Base-by-base conservation (phyloP, 2,797 vertebrate species). In the Hirundo rustica region DNA sequence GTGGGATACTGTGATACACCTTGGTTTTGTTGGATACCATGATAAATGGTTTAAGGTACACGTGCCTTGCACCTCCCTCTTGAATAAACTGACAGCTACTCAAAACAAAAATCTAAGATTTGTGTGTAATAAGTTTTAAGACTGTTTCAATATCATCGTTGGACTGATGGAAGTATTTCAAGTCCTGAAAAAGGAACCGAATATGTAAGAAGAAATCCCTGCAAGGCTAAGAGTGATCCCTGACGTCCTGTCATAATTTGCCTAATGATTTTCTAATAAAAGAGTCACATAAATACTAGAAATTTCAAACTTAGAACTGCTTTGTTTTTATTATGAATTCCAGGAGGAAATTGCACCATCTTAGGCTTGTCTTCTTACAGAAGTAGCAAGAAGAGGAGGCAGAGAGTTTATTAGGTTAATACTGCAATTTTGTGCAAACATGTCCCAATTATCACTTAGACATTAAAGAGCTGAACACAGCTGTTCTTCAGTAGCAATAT, bases 1-100 rank as follows among this genome's bases (percentile, higher is more conserved):
- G 55, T 71, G 62, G 17, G 38, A 8, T 30, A 29, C 15, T 0
- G 0, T 70, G 8, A 21, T 44, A 54, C 10, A 21, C 0, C 10
- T 82, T n/a, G 70, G 44, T 72, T 93, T 73, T 88, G 64, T 80
- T 67, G 18, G 22, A 9, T 42, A 55, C 5, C 2, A 1, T 60
- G 7, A 21, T 44, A 44, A 86, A 4, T 42, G 26, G 2, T 48
- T 72, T 72, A 58, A 65, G 22, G 23, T 44, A 23, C 16, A 77
- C 75, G 40, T 30, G 40, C 5, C 19, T 86, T 65, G 17, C 17
- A 72, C 7, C 6, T 88, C 22, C 36, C 34, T 55, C 58, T 84
- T 5, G 3, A 20, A 54, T 40, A 92, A 81, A 85, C 2, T 44
- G 40, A 55, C 27, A 66, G 4, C 5, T 29, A 65, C 13, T 36